Percentiles rank a stretch among this genome's conserved stretches.
Evolutionary conservation across 2,888 invertebrate genomes (phyloP).

Genomic region (Sepioteuthis lessoniana): DNA sequence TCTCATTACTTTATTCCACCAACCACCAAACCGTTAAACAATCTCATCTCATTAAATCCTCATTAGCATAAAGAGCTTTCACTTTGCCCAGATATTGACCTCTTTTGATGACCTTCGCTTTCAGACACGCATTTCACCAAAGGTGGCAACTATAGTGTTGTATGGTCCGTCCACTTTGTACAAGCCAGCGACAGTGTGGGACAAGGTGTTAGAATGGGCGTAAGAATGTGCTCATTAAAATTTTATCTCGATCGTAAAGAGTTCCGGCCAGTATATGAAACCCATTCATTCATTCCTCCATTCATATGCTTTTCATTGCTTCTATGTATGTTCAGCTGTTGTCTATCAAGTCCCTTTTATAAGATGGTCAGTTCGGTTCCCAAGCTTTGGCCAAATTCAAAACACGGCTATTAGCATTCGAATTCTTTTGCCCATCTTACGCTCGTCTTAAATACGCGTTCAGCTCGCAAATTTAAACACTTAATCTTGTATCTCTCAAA

Average conservation of each 20-base stretch:
- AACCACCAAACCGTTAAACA: not conserved
- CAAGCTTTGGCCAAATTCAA: not conserved
- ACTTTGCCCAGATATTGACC: not conserved
- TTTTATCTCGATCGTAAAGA: not conserved
- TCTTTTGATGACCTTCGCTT: not conserved
- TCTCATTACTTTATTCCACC: not conserved
- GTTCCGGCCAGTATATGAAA: not conserved
- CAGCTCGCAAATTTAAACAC: not conserved
- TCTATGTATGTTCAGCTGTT: not conserved
- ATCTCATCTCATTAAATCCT: not conserved
- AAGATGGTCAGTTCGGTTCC: too few relatives aligned
- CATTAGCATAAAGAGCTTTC: constrained; percentile 13
- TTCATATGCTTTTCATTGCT: not conserved
- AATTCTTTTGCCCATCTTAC: not conserved
- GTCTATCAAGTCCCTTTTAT: too few relatives aligned
- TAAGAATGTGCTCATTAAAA: not conserved
- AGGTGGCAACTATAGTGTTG: not conserved
- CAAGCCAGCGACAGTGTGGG: not conserved
- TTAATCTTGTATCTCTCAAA: not conserved
- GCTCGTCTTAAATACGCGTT: not conserved
- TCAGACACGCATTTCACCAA: not conserved
- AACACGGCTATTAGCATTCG: not conserved
- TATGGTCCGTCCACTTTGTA: not conserved
- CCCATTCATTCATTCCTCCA: not conserved
- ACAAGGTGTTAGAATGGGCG: not conserved